A percentile compares a stretch with the other conserved stretches of the same genome.
These are phyloP conservation scores for Alcis repandata DNA, from an alignment of 2,888 invertebrate genomes.

Conservation along the genomic window DNA sequence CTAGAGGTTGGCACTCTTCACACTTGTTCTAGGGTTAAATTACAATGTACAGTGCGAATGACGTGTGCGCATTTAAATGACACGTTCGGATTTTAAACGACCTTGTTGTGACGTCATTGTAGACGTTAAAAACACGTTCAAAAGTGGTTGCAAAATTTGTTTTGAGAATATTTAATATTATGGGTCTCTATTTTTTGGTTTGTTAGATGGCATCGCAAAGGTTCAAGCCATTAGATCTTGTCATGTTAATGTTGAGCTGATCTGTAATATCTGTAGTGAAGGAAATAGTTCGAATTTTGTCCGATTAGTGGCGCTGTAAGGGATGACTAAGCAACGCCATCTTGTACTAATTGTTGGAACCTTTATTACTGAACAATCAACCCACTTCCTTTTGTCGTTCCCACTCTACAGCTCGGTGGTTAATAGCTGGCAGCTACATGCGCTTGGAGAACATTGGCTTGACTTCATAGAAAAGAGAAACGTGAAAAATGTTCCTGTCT, in stretches of 20 bases:
- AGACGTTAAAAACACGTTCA: slow-evolving; percentile 40
- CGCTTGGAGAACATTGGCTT: no score
- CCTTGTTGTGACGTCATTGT: slow-evolving; percentile 48
- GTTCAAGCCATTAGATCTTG: not conserved
- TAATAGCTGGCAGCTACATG: not conserved
- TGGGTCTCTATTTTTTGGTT: not conserved
- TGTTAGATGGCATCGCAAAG: slow-evolving; percentile 2
- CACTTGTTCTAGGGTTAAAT: slow-evolving; percentile 14
- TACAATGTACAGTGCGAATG: slow-evolving; percentile 14
- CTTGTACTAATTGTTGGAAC: not conserved
- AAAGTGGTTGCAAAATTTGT: not conserved
- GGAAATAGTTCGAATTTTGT: not conserved
- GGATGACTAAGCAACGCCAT: slow-evolving; percentile 4
- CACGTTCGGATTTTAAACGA: slow-evolving; percentile 42
- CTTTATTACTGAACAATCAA: slow-evolving; percentile 2
- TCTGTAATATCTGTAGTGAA: not conserved
- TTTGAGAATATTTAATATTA: not conserved
- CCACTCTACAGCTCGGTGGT: slow-evolving; percentile 6
- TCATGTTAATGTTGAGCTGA: not conserved
- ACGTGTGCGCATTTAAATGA: slow-evolving; percentile 35
- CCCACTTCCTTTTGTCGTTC: not conserved
- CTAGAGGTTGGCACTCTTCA: slow-evolving; percentile 7
- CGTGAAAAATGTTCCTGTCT: no score
- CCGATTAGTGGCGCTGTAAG: not conserved
- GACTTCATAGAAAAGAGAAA: no score